Evolutionary conservation across 2,113 vertebrate species (phyloP).

Genomic region (Corythornis cristatus): DNA sequence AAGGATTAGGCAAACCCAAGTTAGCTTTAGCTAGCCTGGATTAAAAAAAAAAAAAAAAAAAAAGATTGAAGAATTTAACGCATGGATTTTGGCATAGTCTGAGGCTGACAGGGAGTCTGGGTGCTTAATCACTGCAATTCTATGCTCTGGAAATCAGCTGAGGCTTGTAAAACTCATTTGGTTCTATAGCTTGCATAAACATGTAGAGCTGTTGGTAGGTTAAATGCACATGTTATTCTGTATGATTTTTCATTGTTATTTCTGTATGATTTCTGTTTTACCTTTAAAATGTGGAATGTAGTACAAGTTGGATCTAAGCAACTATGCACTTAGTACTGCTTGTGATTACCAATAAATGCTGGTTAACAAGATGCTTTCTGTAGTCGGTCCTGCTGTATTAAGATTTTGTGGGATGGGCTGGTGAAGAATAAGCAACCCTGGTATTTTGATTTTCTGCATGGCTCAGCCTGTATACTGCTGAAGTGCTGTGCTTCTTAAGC

Average conservation of each 20-base stretch:
- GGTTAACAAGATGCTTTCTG: not conserved
- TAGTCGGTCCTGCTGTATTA: not conserved
- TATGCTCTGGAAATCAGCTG: not conserved
- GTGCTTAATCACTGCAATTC: conserved; percentile 5
- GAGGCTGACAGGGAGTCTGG: not conserved
- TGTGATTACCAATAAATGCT: not conserved
- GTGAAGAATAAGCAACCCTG: not conserved
- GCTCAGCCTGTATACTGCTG: not conserved
- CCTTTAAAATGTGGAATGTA: not conserved
- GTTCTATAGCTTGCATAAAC: not conserved
- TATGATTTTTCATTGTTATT: not conserved
- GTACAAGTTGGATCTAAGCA: not conserved
- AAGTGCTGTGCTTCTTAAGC: not conserved
- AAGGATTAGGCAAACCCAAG: not conserved
- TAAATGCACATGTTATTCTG: not conserved
- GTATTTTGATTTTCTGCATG: not conserved
- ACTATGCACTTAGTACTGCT: not conserved
- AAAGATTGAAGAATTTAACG: not conserved
- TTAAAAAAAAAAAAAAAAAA: not conserved
- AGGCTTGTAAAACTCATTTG: not conserved
- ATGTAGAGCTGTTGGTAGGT: not conserved
- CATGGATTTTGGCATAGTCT: not conserved
- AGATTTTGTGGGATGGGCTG: not conserved
- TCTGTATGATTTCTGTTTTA: not conserved
- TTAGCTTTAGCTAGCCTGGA: not conserved